These are phyloP conservation scores for Epinephelus moara DNA, from an alignment of 2,113 vertebrate species.

Conservation along the genomic window DNA sequence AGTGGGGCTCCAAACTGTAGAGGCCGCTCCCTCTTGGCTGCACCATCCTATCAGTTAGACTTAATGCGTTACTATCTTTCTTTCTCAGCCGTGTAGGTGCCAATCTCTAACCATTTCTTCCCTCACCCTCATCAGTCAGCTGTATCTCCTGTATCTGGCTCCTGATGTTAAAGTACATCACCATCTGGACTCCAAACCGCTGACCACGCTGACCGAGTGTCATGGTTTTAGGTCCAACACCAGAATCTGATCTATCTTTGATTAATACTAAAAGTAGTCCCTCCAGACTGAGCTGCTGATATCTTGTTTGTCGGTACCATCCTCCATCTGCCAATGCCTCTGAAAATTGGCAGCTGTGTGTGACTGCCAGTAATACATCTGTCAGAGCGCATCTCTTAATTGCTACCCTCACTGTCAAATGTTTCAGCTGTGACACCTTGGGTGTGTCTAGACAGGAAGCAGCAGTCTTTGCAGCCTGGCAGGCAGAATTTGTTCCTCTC, in stretches of 20 bases:
- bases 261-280: conserved; percentile 7
- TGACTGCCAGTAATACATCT: conserved; percentile 67
- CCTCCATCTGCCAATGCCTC: conserved; percentile 64
- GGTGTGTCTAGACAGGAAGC: conserved; percentile 71
- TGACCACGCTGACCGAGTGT: not conserved
- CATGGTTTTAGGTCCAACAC: not conserved
- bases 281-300: conserved; percentile 8
- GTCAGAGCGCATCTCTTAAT: conserved; percentile 69
- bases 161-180: not conserved
- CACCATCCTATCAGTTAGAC: not conserved
- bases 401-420: conserved; percentile 67
- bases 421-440: conserved; percentile 61
- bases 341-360: conserved; percentile 61
- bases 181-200: not conserved
- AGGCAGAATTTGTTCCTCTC: conserved; percentile 46
- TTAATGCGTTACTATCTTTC: not conserved
- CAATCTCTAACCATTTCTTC: not conserved
- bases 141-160: conserved; percentile 5
- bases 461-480: conserved; percentile 37
- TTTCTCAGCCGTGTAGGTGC: no score
- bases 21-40: not conserved
- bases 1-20: not conserved
- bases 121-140: not conserved
- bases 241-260: conserved; percentile 6
- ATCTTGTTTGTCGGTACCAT: conserved; percentile 36